Evolutionary conservation across 2,888 invertebrate species (phyloP).

Genomic region (Cantharis nigra): DNA sequence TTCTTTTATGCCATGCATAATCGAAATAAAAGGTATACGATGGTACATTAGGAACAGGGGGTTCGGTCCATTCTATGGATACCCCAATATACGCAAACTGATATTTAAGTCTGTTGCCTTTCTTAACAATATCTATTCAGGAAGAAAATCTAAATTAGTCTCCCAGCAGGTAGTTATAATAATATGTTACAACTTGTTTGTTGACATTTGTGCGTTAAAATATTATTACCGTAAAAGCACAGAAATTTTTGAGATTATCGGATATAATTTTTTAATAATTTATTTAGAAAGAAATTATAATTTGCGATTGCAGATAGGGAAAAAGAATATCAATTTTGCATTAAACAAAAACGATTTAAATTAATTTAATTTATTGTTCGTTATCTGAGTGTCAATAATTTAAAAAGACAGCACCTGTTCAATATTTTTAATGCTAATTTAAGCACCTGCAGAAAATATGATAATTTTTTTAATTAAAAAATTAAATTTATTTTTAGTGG

Average conservation of each 20-base stretch:
- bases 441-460: neutral
- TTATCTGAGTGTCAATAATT: neutral
- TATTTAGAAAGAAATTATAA: no score
- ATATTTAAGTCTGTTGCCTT: slow-evolving; percentile 23
- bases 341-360: neutral
- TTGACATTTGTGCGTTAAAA: neutral
- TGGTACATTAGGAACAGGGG: slow-evolving; percentile 44
- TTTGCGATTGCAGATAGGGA: neutral
- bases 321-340: neutral
- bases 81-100: slow-evolving; percentile 24
- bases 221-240: neutral
- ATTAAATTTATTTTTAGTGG: neutral
- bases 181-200: neutral
- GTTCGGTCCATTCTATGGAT: slow-evolving; percentile 38
- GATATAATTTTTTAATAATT: no score
- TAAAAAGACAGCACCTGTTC: neutral
- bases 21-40: slow-evolving; percentile 48
- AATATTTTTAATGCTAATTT: neutral
- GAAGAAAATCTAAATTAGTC: slow-evolving; percentile 15
- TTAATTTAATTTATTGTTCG: neutral
- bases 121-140: slow-evolving; percentile 43
- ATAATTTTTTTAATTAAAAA: neutral
- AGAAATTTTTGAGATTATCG: neutral
- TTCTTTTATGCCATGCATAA: slow-evolving; percentile 44
- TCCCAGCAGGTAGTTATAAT: neutral